These are phyloP conservation scores for Ectemnius lituratus DNA, from an alignment of 2,888 invertebrate genomes.

Conservation along the genomic window DNA sequence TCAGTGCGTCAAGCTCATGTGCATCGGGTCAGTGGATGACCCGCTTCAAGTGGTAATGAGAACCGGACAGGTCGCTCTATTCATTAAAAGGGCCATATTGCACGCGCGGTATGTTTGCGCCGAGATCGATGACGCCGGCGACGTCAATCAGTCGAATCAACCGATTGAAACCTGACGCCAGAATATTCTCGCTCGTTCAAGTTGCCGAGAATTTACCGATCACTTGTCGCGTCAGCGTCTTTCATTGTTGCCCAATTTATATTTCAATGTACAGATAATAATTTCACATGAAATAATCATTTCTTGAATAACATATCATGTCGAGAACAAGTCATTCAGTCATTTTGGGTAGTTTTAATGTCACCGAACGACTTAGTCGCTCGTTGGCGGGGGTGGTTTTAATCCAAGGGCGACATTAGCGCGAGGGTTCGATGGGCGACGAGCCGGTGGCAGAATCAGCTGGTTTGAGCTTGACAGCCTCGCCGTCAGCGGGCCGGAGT, in stretches of 20 bases:
- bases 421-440: constrained; percentile 17
- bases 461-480: constrained; percentile 45
- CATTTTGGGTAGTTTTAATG: no score
- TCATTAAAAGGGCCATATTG: constrained; percentile 30
- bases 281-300: no score
- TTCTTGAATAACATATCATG: no score
- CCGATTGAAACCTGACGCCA: constrained; percentile 17
- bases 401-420: constrained; percentile 4
- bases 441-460: constrained; percentile 49
- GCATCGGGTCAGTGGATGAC: constrained; percentile 30
- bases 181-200: no score
- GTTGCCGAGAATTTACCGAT: no score
- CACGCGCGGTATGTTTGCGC: constrained; percentile 23
- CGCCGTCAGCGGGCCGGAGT: constrained; percentile 34
- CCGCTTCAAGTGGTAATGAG: constrained; percentile 48
- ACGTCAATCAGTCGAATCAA: constrained; percentile 20
- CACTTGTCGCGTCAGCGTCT: no score
- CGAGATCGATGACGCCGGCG: constrained; percentile 43
- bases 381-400: neutral
- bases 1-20: constrained; percentile 22
- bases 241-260: no score
- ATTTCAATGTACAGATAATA: no score
- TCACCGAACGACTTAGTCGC: no score
- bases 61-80: constrained; percentile 33
- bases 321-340: no score